Evolutionary conservation across 53 echinoderm and acorn worm species (phyloP), one percentile per base, ranked within the genome.

Genomic region (Arbacia lixula): DNA sequence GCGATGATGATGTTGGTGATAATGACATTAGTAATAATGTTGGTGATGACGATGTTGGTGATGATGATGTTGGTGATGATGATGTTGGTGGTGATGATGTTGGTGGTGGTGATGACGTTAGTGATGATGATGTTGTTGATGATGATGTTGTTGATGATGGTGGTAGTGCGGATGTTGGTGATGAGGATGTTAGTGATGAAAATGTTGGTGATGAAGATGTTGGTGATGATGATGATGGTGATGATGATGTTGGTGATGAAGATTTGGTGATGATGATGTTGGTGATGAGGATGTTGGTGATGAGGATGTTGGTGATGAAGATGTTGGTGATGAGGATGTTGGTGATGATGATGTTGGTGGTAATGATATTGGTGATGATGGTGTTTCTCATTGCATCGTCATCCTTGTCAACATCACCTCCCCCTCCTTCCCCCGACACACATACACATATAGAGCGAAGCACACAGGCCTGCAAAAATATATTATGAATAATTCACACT

Each of bases 151-250:
- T 20, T 40, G 25, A 0, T 41, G 21, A 24, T 21, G n/a, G n/a
- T n/a, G n/a, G n/a, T n/a, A n/a, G n/a, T n/a, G n/a, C n/a, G n/a
- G n/a, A n/a, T n/a, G n/a, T n/a, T n/a, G n/a, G n/a, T n/a, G 68
- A 21, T 68, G n/a, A n/a, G n/a, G n/a, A n/a, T n/a, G n/a, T n/a
- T n/a, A n/a, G n/a, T 17, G 8, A 24, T 68, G 40, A 5, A 37
- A 36, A 40, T 68, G 40, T 5, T 68, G 41, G n/a, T 39, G 21
- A 68, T 68, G 37, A 26, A 9, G n/a, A 66, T 39, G n/a, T n/a
- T n/a, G n/a, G n/a, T n/a, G 21, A 66, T 66, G 19, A 35, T 68
- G 6, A 41, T 68, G 68, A 68, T 68, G 64, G 19, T 2, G 10
- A 64, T 64, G 6, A 64, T 64, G 9, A 64, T 2, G 9, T 3